Conservation (phyloP, 2,797 vertebrate genomes). For the Ctenochaetus hawaiiensis region DNA sequence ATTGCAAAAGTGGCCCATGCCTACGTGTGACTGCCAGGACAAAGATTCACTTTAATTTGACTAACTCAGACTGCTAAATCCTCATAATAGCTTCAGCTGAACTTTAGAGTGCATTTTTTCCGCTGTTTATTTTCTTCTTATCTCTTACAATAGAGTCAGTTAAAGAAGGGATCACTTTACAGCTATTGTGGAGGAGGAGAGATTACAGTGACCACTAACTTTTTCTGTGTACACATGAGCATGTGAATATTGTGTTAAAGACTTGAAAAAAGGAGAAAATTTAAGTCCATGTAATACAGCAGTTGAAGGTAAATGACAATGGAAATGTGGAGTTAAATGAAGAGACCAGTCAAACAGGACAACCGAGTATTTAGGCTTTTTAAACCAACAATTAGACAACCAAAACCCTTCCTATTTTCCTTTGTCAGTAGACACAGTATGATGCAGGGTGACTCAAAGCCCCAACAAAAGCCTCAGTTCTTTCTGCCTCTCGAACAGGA, state of each 20-base stretch:
- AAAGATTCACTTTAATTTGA: not conserved
- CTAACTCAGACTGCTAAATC: not conserved
- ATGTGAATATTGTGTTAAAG: slow-evolving; percentile 1
- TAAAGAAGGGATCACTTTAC: not conserved
- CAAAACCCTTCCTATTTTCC: slow-evolving; percentile 11
- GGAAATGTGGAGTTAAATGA: not conserved
- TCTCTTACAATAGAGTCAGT: not conserved
- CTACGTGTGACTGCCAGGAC: not conserved
- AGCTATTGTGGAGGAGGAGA: not conserved
- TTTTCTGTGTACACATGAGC: not conserved
- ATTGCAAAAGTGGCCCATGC: not conserved
- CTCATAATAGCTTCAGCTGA: not conserved
- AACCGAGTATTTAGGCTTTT: slow-evolving; percentile 4
- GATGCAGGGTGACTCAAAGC: not conserved
- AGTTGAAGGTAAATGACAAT: not conserved
- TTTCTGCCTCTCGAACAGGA: slow-evolving; percentile 8
- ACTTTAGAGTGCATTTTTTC: not conserved
- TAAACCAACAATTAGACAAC: slow-evolving; percentile 1
- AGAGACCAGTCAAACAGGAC: slow-evolving; percentile 4
- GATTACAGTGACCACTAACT: not conserved
- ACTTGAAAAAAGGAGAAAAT: not conserved
- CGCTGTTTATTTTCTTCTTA: not conserved
- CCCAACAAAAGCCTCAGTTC: slow-evolving; percentile 7
- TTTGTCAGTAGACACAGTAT: slow-evolving; percentile 22
- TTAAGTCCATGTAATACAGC: not conserved